Evolutionary conservation across 2,888 invertebrate genomes (phyloP), one percentile per base, ranked within the genome.

Genomic region (Agonopterix heracliana): DNA sequence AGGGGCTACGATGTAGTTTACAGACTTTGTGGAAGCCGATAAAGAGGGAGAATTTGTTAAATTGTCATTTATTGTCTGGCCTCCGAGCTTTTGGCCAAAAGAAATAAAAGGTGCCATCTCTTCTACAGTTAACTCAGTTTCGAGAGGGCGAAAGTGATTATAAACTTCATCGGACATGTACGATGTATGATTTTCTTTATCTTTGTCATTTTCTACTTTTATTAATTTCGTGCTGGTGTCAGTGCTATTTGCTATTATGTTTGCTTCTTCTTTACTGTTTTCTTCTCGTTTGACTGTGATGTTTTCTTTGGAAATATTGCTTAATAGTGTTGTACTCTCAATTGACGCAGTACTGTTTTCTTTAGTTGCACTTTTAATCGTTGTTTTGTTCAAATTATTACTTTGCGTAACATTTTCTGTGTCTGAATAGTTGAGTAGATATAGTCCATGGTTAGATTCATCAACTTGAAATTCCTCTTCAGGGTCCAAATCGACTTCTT

Each of bases 91-190:
- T 64, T 93, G 91, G 0, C 94, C 94, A 66, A 94, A 94, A 65
- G 90, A 92, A 50, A 93, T 81, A 72, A 93, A 94, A 9, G 93
- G 93, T 45, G 91, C 90, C 84, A 93, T 90, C 62, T 93, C 93
- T 69, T 92, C 92, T 42, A 89, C 89, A 0, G 91, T 90, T 48
- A 92, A 74, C 60, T 92, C 91, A 26, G 89, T 80, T 66, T 92
- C 92, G 38, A 92, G 81, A 0, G 92, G 92, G 38, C 91, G 74
- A 59, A 92, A 92, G 59, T 92, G 91, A 59, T 92, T 92, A 61
- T 92, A 92, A 50, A 92, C 74, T 49, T 91, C 91, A 56, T 91
- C 90, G 1, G 91, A 89, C 89, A 91, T 90, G 45, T 90, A 89
- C 7, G 89, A 74, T 1, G 89, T 91, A 46, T 88, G 90, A 61